Evolutionary conservation across 2,888 invertebrate species (phyloP).

Genomic region (Yponomeuta sedellus): DNA sequence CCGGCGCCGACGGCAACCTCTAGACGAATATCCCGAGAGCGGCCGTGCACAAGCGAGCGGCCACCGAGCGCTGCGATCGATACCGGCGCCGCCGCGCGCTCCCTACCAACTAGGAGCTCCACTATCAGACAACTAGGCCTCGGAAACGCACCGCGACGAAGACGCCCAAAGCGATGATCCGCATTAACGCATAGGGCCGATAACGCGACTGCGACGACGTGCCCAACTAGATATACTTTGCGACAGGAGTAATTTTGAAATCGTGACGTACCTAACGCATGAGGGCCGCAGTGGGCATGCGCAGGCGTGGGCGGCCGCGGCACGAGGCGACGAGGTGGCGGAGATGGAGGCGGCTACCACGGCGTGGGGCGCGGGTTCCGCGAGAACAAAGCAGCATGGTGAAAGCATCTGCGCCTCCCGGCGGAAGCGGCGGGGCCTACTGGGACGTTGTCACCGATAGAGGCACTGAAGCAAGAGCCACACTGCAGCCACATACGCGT

Average conservation of each 20-base stretch:
- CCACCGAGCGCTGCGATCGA: constrained; percentile 65
- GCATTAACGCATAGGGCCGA: not conserved
- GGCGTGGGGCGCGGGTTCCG: not conserved
- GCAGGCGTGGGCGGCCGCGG: constrained; percentile 56
- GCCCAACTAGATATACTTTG: constrained; percentile 44
- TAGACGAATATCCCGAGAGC: constrained; percentile 68
- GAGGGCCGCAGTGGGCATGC: constrained; percentile 49
- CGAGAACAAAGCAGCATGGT: not conserved
- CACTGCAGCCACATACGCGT: no score
- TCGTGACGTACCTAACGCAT: constrained; percentile 37
- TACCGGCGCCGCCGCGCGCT: constrained; percentile 56
- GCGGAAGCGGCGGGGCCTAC: constrained; percentile 3
- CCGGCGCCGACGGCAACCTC: constrained; percentile 72
- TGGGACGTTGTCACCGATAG: not conserved
- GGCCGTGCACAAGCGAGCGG: constrained; percentile 52
- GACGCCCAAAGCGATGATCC: not conserved
- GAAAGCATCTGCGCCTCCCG: constrained; percentile 2
- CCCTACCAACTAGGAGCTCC: constrained; percentile 36
- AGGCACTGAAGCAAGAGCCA: not conserved
- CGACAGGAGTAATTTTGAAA: constrained; percentile 53
- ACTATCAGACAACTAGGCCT: not conserved
- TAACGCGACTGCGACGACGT: constrained; percentile 9
- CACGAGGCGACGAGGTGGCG: constrained; percentile 43
- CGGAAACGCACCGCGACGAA: not conserved
- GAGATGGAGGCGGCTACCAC: not conserved